Percentiles rank a stretch among this genome's conserved stretches.
These are phyloP conservation scores for Pandemis cinnamomeana DNA, from an alignment of 2,888 invertebrate species.

Conservation along the genomic window DNA sequence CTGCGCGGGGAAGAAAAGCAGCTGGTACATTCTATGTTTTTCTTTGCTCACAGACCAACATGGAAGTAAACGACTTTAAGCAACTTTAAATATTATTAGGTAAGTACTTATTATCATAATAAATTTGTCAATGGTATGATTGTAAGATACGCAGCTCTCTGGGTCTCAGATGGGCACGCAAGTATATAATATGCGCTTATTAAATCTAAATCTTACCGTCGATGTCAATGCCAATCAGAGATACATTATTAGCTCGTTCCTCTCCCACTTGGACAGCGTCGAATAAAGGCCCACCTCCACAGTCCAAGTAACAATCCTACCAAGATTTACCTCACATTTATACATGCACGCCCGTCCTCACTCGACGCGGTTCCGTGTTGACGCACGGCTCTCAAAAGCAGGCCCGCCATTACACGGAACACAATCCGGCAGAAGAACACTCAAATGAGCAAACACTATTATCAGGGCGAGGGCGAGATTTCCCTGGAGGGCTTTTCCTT, in stretches of 20 bases:
- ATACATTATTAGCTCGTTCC: background rate
- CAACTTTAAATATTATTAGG: too few relatives aligned
- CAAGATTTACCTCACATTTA: slow-evolving; percentile 10
- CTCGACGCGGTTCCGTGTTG: slow-evolving; percentile 43
- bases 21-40: too few relatives aligned
- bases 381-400: slow-evolving; percentile 51
- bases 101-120: too few relatives aligned
- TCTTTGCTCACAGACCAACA: too few relatives aligned
- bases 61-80: too few relatives aligned
- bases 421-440: slow-evolving; percentile 74
- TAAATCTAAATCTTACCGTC: too few relatives aligned
- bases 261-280: background rate
- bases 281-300: background rate
- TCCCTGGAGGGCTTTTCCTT: slow-evolving; percentile 76
- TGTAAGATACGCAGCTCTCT: too few relatives aligned
- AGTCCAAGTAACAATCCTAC: background rate
- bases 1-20: too few relatives aligned
- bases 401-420: slow-evolving; percentile 62
- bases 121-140: too few relatives aligned
- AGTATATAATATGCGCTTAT: too few relatives aligned
- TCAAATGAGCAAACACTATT: slow-evolving; percentile 83
- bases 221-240: too few relatives aligned
- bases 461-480: slow-evolving; percentile 74
- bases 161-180: too few relatives aligned
- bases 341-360: background rate